Evolutionary conservation across 1,140 invertebrate species (phyloP).

Genomic region (Lepidurus packardi): DNA sequence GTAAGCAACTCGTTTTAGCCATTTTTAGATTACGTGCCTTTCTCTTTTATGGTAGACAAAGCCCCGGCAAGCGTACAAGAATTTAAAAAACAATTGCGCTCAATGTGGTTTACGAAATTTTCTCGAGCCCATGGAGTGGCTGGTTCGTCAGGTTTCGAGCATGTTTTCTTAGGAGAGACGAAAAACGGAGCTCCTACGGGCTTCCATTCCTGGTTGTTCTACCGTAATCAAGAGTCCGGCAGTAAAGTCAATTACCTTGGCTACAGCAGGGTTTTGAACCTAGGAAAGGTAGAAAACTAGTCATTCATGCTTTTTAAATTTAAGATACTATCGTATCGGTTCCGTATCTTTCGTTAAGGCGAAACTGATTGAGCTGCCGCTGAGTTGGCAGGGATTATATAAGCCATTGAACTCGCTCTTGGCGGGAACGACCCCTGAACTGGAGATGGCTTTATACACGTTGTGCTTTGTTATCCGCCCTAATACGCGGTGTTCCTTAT

Average conservation of each 20-base stretch:
- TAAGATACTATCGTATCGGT: not conserved
- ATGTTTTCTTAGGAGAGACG: slow-evolving; percentile 77
- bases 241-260: slow-evolving; percentile 44
- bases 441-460: slow-evolving; percentile 88
- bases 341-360: not conserved
- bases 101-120: slow-evolving; percentile 54
- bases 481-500: slow-evolving; percentile 63
- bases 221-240: slow-evolving; percentile 39
- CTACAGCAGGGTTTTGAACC: slow-evolving; percentile 33
- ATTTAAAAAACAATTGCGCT: slow-evolving; percentile 33
- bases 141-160: slow-evolving; percentile 78
- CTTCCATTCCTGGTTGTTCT: slow-evolving; percentile 55
- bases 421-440: slow-evolving; percentile 83
- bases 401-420: slow-evolving; percentile 77
- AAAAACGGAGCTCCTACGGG: slow-evolving; percentile 64
- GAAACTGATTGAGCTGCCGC: slow-evolving; percentile 60
- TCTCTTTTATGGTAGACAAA: not conserved
- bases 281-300: slow-evolving; percentile 28
- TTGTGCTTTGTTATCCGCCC: slow-evolving; percentile 70
- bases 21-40: not conserved
- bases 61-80: slow-evolving; percentile 30
- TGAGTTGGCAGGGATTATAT: slow-evolving; percentile 62
- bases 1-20: slow-evolving; percentile 30
- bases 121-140: slow-evolving; percentile 67
- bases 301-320: not conserved